Conservation (phyloP, 2,797 vertebrate species). For the Gymnoscopelus braueri region DNA sequence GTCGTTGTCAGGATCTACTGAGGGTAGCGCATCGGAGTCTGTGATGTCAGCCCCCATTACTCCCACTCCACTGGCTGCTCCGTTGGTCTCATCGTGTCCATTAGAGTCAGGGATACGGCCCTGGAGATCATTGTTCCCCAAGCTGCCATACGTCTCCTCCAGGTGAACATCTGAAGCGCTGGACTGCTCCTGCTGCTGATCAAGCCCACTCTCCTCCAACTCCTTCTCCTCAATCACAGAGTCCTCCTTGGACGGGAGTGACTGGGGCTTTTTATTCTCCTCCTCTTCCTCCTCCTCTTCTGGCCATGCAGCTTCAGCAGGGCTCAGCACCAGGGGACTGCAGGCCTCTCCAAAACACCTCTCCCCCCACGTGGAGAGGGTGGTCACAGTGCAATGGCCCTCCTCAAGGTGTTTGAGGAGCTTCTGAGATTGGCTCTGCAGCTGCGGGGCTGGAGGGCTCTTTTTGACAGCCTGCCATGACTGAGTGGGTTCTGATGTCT, state of each 20-base stretch:
- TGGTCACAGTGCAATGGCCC: conserved; percentile 77
- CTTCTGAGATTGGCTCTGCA: conserved; percentile 30
- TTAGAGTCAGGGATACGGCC: conserved; percentile 40
- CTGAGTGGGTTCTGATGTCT: conserved; percentile 35
- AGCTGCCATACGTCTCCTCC: conserved; percentile 57
- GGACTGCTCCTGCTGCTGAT: conserved; percentile 87
- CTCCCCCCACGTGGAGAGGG: conserved; percentile 79
- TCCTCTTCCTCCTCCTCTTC: conserved; percentile 60
- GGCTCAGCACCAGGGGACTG: conserved; percentile 71
- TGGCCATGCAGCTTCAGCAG: conserved; percentile 66
- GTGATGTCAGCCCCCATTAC: conserved; percentile 37
- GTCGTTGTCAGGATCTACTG: conserved; percentile 88
- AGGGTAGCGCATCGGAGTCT: conserved; percentile 7
- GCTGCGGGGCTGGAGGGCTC: conserved; percentile 44
- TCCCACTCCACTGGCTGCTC: conserved; percentile 72
- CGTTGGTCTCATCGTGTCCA: conserved; percentile 31
- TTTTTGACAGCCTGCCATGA: conserved; percentile 21
- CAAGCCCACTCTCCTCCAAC: conserved; percentile 90
- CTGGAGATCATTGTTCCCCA: conserved; percentile 80
- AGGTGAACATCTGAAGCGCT: conserved; percentile 77
- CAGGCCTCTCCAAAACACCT: conserved; percentile 66
- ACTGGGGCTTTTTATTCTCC: conserved; percentile 80
- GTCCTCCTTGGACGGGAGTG: conserved; percentile 93
- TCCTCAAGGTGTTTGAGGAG: conserved; percentile 63
- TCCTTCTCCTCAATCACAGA: conserved; percentile 98